Base-by-base conservation (phyloP, 1,140 invertebrate genomes). In the Himalopsyche phryganea region DNA sequence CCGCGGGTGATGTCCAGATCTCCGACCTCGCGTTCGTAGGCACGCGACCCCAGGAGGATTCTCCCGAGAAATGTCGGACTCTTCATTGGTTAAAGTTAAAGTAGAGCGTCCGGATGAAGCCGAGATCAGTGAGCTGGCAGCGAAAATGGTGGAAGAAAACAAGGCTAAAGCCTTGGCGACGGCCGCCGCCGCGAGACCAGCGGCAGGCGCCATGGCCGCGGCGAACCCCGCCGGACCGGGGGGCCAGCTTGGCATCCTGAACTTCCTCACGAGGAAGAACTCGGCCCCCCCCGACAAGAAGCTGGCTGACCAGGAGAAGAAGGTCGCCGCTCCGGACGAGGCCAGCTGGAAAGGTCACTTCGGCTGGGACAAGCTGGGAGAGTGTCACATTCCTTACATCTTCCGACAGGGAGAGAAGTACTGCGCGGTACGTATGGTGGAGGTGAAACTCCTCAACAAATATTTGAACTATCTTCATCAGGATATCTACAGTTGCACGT, bases 391-490 rank as follows among this genome's bases (percentile, higher is more conserved):
- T 67, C 94, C 94, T 1, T 94, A 89, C 66, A 90, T 98, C 50
- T 85, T 89, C 65, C 82, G 94, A 9, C 82, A 83, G 10, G 83
- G 84, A 42, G 91, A 94, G 66, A 91, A 91, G 69, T 96, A 91
- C 71, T 91, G 92, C 70, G 88, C 92, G 11, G 92, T 96, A 36
- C 81, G 92, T 32, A 94, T 96, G 81, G 87, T 95, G 40, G 94
- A 97, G 72, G 83, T 85, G 65, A 90, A 92, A 76, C 76, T 92
- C 33, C 75, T 93, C n/a, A 89, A 89, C 72, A 92, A 88, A 80
- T 91, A 89, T 80, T 80, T 92, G 62, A 87, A 83, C 68, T 88
- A 86, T 66, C 75, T 93, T 32, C 87, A 91, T 72, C 84, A 87
- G 45, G 90, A 92, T 66, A 88, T 94, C 61, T 91, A 91, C 71